Base-by-base conservation (phyloP, 2,113 vertebrate species). In the Typhlomys cinereus region DNA sequence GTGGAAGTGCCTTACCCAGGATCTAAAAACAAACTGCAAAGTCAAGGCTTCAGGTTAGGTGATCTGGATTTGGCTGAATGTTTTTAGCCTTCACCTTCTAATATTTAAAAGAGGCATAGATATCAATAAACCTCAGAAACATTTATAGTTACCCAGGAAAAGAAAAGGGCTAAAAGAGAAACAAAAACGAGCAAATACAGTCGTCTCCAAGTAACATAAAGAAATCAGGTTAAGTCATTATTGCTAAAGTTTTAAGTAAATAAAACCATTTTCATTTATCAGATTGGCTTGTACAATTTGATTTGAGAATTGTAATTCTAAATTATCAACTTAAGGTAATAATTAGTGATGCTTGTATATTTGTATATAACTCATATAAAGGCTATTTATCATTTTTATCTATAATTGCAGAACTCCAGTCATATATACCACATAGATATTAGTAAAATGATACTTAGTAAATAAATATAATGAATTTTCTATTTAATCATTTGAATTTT, bases 381-480 rank as follows among this genome's bases (percentile, higher is more conserved):
- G 73, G 71, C 36, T 59, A 61, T 64, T 75, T 76, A 74, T 75
- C 36, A 50, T 1, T 52, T 44, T 50, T 70, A 73, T 90, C 92
- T 81, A 21, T 29, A 88, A 66, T 74, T 69, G 46, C 20, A 92
- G 92, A 88, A 48, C 3, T 83, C 15, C 18, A 96, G 7, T 69
- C 41, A 50, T 74, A 85, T 59, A 9, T 67, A 64, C 3, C 23
- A 66, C 3, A 62, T 14, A 70, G 27, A 52, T 20, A 46, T 7
- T 36, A 29, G 48, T 21, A 36, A 74, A n/a, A 7, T 61, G 15
- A 46, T 1, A 46, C 6, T 83, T 57, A 87, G 12, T 31, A 50
- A 81, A 93, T 67, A 62, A 27, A 8, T 69, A 57, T 39, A 9
- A 57, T 90, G 2, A 83, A 90, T 93, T 78, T 62, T 94, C 71